A percentile compares a stretch with the other conserved stretches of the same genome.
Conservation (phyloP, 2,797 vertebrate species). For the Kryptopterus vitreolus region DNA sequence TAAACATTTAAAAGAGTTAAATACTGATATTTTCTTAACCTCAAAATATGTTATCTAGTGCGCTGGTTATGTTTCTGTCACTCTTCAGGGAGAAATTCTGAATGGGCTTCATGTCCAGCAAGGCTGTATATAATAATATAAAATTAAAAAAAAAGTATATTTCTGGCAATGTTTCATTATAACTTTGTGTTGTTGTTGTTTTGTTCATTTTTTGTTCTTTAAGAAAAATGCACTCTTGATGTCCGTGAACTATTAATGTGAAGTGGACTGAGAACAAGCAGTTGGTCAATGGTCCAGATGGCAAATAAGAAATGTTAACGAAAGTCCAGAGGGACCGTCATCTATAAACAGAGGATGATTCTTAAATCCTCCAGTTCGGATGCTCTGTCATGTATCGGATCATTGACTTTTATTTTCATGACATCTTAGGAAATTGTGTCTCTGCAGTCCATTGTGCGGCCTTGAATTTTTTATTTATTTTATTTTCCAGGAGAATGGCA, state of each 20-base stretch:
- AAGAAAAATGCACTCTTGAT: neutral
- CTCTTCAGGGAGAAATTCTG: neutral
- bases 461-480: conserved; percentile 34
- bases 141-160: neutral
- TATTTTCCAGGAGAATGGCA: conserved; percentile 2
- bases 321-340: neutral
- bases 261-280: neutral
- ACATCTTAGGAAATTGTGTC: conserved; percentile 20
- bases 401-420: conserved; percentile 37
- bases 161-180: neutral
- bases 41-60: neutral
- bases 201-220: neutral
- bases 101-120: neutral
- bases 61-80: neutral
- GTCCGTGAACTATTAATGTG: neutral
- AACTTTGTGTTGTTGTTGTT: neutral
- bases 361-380: neutral
- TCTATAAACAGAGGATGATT: neutral
- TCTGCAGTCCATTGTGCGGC: neutral
- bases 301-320: conserved; percentile 12
- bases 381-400: conserved; percentile 11
- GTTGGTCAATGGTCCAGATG: conserved; percentile 6
- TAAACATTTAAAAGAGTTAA: neutral
- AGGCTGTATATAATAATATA: neutral
- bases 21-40: neutral